A percentile compares a stretch with the other conserved stretches of the same genome.
Evolutionary conservation across 2,113 vertebrate genomes (phyloP).

Genomic region (Crypturellus undulatus): DNA sequence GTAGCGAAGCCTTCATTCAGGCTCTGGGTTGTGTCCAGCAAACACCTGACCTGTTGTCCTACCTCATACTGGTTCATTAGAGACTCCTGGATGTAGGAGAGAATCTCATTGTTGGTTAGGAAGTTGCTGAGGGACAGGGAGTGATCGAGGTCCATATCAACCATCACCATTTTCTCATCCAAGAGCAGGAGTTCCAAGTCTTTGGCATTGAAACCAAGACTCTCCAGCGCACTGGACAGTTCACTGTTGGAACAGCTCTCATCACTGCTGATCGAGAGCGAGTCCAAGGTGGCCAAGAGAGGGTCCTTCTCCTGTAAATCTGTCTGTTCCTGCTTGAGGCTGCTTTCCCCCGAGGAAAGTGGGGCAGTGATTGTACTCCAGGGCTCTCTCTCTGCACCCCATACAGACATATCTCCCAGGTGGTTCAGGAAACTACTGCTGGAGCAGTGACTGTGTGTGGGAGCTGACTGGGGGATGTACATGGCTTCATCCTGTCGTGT

Average conservation of each 20-base stretch:
- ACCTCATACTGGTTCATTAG: conserved; percentile 14
- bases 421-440: conserved; percentile 58
- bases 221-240: conserved; percentile 80
- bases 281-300: conserved; percentile 80
- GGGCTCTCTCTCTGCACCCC: background rate
- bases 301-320: conserved; percentile 60
- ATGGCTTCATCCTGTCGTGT: conserved; percentile 77
- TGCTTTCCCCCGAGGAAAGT: background rate
- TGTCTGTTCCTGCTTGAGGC: background rate
- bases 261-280: conserved; percentile 71
- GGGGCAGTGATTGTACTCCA: conserved; percentile 27
- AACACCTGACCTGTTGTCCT: background rate
- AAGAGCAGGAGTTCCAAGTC: conserved; percentile 84
- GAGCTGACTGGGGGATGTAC: conserved; percentile 58
- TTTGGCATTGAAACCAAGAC: conserved; percentile 79
- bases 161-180: conserved; percentile 83
- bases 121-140: conserved; percentile 68
- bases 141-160: conserved; percentile 63
- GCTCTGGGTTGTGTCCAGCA: background rate
- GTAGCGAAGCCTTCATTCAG: background rate
- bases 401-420: background rate
- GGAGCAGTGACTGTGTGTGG: conserved; percentile 57
- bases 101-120: conserved; percentile 77
- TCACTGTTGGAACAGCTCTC: conserved; percentile 78
- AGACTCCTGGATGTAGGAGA: conserved; percentile 75